Evolutionary conservation across 2,113 vertebrate species (phyloP).

Genomic region (Scomber japonicus): DNA sequence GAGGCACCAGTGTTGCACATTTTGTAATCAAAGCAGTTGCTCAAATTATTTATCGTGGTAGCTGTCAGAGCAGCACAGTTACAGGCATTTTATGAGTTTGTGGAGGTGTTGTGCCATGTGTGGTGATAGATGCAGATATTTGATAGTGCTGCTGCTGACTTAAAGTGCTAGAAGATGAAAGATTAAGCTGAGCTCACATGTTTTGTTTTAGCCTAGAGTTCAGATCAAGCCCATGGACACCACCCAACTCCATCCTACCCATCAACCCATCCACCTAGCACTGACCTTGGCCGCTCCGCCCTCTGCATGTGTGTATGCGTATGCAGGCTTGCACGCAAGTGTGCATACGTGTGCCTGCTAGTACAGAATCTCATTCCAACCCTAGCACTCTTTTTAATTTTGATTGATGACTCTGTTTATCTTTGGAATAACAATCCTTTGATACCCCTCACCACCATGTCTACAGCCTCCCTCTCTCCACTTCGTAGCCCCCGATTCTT

Average conservation of each 20-base stretch:
- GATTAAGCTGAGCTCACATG: slow-evolving; percentile 48
- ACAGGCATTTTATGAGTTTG: slow-evolving; percentile 63
- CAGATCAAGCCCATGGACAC: slow-evolving; percentile 25
- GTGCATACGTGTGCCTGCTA: slow-evolving; percentile 24
- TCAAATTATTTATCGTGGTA: slow-evolving; percentile 69
- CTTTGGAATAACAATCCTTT: slow-evolving; percentile 74
- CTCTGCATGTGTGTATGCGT: slow-evolving; percentile 21
- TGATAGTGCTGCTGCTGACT: slow-evolving; percentile 42
- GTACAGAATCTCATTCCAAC: slow-evolving; percentile 65
- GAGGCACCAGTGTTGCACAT: slow-evolving; percentile 50
- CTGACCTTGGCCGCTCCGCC: slow-evolving; percentile 65
- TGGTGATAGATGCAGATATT: slow-evolving; percentile 33
- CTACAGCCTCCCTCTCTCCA: slow-evolving; percentile 40
- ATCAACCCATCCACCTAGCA: slow-evolving; percentile 33
- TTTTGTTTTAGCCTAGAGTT: slow-evolving; percentile 48
- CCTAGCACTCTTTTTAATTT: slow-evolving; percentile 81
- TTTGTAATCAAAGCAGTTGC: slow-evolving; percentile 69
- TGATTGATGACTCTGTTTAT: slow-evolving; percentile 87
- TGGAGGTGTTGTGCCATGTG: slow-evolving; percentile 17
- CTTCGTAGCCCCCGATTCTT: slow-evolving; percentile 47
- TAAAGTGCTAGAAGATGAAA: slow-evolving; percentile 47
- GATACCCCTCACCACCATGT: slow-evolving; percentile 32
- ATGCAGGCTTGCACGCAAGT: slow-evolving; percentile 19
- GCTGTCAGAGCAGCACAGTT: slow-evolving; percentile 57
- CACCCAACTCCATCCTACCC: slow-evolving; percentile 2